Conservation (phyloP, 2,797 vertebrate genomes). For the Bovichtus variegatus region DNA sequence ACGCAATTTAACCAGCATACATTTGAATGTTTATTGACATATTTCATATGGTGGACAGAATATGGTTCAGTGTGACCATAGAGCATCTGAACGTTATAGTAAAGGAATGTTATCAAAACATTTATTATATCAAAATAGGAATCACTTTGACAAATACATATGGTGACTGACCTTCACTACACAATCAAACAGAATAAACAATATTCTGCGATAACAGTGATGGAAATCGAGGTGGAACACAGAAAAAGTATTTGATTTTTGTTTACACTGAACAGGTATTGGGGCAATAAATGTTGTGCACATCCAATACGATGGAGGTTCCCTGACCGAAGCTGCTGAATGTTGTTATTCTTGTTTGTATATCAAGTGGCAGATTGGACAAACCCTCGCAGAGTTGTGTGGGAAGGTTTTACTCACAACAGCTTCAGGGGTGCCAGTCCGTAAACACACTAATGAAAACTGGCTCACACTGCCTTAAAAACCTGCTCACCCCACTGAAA, state of each 20-base stretch:
- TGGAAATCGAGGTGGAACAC: neutral
- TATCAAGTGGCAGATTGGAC: neutral
- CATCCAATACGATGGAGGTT: neutral
- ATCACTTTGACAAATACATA: neutral
- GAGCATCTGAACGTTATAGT: no score
- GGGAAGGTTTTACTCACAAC: conserved; percentile 12
- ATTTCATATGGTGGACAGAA: neutral
- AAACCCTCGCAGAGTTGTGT: conserved; percentile 3
- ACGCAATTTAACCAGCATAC: neutral
- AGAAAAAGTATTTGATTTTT: neutral
- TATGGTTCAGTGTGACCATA: neutral
- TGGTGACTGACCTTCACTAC: neutral
- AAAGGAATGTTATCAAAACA: no score
- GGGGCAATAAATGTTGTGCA: neutral
- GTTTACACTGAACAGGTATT: neutral
- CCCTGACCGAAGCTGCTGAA: neutral
- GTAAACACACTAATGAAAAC: conserved; percentile 9
- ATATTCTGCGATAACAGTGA: neutral
- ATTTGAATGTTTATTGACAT: neutral
- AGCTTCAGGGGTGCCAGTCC: neutral
- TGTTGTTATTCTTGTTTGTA: conserved; percentile 20
- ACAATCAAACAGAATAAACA: neutral
- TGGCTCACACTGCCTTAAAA: neutral
- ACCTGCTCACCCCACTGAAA: neutral
- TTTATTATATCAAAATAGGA: no score